A percentile compares a stretch with the other conserved stretches of the same genome.
Evolutionary conservation across 2,797 vertebrate species (phyloP).

Genomic region (Caiman crocodilus): DNA sequence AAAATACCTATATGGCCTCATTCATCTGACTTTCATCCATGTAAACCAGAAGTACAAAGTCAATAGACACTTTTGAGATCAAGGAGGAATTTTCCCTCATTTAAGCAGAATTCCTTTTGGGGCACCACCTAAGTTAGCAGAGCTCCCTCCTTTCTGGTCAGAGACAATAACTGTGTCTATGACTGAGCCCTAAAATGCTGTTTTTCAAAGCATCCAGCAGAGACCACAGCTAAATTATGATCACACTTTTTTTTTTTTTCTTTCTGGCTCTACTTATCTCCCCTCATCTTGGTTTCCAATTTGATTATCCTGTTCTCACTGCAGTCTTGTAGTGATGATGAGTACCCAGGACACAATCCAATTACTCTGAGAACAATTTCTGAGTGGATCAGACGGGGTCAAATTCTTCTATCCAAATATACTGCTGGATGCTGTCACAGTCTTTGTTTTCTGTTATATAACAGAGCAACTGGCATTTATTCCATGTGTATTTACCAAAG

Average conservation of each 20-base stretch:
- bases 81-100: neutral
- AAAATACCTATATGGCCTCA: neutral
- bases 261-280: neutral
- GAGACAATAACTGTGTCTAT: too few relatives aligned
- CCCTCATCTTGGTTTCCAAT: neutral
- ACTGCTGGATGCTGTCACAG: neutral
- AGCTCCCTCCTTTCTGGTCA: neutral
- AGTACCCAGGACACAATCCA: neutral
- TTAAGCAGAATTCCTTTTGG: neutral
- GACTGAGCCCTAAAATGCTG: too few relatives aligned
- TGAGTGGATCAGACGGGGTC: neutral
- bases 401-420: constrained; percentile 13
- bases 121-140: rapidly evolving
- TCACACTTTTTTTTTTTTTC: neutral
- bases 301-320: neutral
- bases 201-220: neutral
- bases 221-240: neutral
- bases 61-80: neutral
- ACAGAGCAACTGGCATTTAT: constrained; percentile 9
- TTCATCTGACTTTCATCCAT: neutral
- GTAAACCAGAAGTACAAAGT: neutral
- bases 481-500: constrained; percentile 3
- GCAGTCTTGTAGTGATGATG: neutral
- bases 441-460: neutral
- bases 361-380: constrained; percentile 25